Evolutionary conservation across 1,140 invertebrate species (phyloP).

Genomic region (Habropoda laboriosa): DNA sequence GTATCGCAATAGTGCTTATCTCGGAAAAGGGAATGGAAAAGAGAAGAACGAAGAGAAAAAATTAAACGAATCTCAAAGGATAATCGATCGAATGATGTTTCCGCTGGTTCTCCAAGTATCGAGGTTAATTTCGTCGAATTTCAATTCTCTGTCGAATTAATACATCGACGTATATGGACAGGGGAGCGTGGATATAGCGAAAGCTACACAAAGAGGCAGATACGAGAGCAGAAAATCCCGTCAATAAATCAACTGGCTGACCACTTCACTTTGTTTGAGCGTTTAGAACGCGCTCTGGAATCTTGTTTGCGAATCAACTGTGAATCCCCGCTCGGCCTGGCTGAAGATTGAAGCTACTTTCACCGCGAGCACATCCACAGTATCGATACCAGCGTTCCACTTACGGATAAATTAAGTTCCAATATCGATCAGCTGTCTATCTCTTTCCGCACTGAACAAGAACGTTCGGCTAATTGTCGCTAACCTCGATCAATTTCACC

Average conservation of each 20-base stretch:
- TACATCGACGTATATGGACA: background rate
- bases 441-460: background rate
- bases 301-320: conserved; percentile 52
- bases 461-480: background rate
- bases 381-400: conserved; percentile 21
- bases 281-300: conserved; percentile 36
- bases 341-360: conserved; percentile 31
- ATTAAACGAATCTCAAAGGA: background rate
- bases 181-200: background rate
- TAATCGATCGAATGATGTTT: background rate
- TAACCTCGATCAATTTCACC: background rate
- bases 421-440: background rate
- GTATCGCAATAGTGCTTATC: too few relatives aligned
- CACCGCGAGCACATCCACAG: conserved; percentile 3
- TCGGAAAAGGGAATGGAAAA: too few relatives aligned
- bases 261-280: conserved; percentile 45
- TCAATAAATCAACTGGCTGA: conserved; percentile 35
- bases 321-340: conserved; percentile 6
- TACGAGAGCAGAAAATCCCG: conserved; percentile 25
- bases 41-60: background rate
- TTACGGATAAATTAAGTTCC: conserved; percentile 21
- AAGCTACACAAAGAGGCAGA: background rate
- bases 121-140: conserved; percentile 6
- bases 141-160: conserved; percentile 30
- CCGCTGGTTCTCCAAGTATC: background rate